phyloP scores from a whole-genome alignment of 2,113 vertebrate species.

The Axis porcinus region DNA sequence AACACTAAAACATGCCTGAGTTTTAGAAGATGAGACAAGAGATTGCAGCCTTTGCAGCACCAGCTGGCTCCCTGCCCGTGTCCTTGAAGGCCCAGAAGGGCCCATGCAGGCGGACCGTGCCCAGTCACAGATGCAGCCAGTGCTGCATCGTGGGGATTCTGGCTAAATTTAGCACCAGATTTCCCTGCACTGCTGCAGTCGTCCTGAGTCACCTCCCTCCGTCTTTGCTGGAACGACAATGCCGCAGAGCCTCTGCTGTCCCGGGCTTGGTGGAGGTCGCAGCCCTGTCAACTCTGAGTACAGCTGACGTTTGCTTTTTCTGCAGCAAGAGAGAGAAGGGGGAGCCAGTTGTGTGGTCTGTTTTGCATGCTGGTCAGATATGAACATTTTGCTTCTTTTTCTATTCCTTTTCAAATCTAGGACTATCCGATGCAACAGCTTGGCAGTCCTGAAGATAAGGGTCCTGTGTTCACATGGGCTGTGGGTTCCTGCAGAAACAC shows the following conservation, averaged over 20 bases:
- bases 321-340: neutral
- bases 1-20: neutral
- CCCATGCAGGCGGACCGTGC: neutral
- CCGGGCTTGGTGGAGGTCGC: neutral
- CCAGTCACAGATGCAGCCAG: constrained; percentile 12
- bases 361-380: neutral
- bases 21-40: neutral
- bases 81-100: constrained; percentile 52
- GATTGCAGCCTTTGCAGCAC: neutral
- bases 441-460: neutral
- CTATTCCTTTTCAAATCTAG: constrained; percentile 18
- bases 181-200: constrained; percentile 25
- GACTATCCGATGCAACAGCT: neutral
- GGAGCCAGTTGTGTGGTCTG: neutral
- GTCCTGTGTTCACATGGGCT: neutral
- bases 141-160: constrained; percentile 33
- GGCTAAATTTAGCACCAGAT: constrained; percentile 68
- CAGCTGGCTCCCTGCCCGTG: neutral
- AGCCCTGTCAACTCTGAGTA: neutral
- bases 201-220: constrained; percentile 57
- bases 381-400: neutral
- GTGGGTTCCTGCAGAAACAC: neutral
- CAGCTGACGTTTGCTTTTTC: constrained; percentile 25
- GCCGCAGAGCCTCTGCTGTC: neutral
- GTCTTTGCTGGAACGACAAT: constrained; percentile 36